These are phyloP conservation scores for Zingel zingel DNA, from an alignment of 2,113 vertebrate species.

Conservation along the genomic window DNA sequence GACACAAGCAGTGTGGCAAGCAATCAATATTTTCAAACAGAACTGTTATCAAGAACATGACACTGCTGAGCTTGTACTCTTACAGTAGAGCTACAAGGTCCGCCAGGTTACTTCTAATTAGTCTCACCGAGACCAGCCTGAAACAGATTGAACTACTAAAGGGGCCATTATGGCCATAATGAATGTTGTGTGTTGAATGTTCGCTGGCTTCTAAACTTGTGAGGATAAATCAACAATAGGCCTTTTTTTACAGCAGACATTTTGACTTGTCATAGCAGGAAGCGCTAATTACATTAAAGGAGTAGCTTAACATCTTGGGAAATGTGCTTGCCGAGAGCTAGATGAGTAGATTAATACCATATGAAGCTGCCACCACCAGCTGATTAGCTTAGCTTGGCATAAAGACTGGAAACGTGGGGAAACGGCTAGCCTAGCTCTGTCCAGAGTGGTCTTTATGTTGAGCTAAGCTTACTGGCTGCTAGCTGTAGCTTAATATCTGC, in stretches of 20 bases:
- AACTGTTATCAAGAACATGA: slow-evolving; percentile 15
- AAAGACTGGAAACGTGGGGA: too few relatives aligned
- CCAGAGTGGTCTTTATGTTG: too few relatives aligned
- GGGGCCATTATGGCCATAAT: background rate
- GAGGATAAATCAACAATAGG: background rate
- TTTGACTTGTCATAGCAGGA: background rate
- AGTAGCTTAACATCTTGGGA: background rate
- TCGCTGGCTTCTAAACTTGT: background rate
- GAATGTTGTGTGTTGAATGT: background rate
- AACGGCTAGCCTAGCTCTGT: background rate
- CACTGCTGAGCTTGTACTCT: slow-evolving; percentile 9
- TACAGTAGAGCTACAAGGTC: slow-evolving; percentile 5
- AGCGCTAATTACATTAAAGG: background rate
- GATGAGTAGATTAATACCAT: background rate
- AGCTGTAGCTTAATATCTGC: background rate
- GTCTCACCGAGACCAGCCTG: slow-evolving; percentile 33
- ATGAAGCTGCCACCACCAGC: background rate
- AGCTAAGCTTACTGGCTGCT: background rate
- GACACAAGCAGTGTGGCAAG: background rate
- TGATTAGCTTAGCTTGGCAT: background rate
- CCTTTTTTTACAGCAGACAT: background rate
- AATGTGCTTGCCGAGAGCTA: background rate
- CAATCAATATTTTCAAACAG: slow-evolving; percentile 17
- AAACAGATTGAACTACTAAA: slow-evolving; percentile 22
- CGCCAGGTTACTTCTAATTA: slow-evolving; percentile 49